Evolutionary conservation across 1,140 invertebrate species (phyloP), one percentile per base, ranked within the genome.

Genomic region (Heliconius melpomene): DNA sequence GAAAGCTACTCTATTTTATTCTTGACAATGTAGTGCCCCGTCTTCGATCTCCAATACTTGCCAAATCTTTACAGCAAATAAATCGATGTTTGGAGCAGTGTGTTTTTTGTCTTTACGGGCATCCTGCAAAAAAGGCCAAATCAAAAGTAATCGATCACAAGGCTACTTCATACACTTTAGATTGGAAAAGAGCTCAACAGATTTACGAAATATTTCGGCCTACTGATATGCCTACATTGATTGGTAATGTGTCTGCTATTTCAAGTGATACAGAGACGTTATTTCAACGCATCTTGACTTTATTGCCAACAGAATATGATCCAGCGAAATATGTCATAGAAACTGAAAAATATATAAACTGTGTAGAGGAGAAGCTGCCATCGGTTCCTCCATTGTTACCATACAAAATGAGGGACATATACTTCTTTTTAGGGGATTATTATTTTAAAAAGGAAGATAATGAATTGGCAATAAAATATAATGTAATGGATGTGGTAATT

Each of bases 391-490:
- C 88, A 54, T 82, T 91, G 16, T 86, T 95, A 23, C 95, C 95
- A 2, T 95, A 95, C 84, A 93, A 96, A 85, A 95, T 97, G 82
- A 93, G 95, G 23, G 96, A 97, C 60, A 96, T 98, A 71, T 99
- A 98, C 91, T 99, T 98, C 90, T 94, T 99, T 3, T 91, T 99
- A 50, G 98, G 96, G 8, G 98, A 99, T 95, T 98, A 97, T 95
- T 97, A 99, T 93, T 98, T 99, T 88, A 99, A 99, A 93, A 95
- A 95, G 85, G 97, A 97, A 82, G 98, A 97, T 79, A 96, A 97
- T 75, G 95, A 96, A 83, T 96, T 97, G 89, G 97, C 98, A 6
- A 95, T 97, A 8, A 96, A 97, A 83, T 98, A 97, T 93, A 99
- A 98, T 89, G 95, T 97, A 38, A 93, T 97, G 78, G 98, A 99